A percentile compares a stretch with the other conserved stretches of the same genome.
phyloP scores from a whole-genome alignment of 2,888 invertebrate genomes.

The Acleris sparsana region DNA sequence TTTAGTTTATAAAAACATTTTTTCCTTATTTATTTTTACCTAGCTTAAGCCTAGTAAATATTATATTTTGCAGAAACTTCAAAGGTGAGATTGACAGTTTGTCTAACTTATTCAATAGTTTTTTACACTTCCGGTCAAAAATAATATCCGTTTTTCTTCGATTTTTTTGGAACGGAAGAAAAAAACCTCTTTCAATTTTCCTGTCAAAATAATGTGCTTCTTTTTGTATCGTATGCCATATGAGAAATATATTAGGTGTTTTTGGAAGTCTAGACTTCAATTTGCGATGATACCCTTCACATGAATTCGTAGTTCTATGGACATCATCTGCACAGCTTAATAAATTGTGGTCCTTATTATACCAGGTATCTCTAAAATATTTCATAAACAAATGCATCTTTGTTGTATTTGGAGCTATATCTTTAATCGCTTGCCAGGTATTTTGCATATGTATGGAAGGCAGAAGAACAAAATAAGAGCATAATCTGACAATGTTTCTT shows the following conservation, averaged over 20 bases:
- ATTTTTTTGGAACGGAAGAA: conserved; percentile 9
- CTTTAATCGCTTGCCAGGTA: neutral
- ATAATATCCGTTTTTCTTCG: neutral
- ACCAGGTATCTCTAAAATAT: conserved; percentile 8
- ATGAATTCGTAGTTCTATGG: conserved; percentile 33
- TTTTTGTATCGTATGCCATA: conserved; percentile 17
- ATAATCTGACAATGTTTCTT: conserved; percentile 6
- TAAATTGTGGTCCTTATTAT: conserved; percentile 35
- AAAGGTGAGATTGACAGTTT: neutral
- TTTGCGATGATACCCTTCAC: conserved; percentile 34
- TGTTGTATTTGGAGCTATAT: conserved; percentile 1
- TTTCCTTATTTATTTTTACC: neutral
- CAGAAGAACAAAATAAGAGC: conserved; percentile 4
- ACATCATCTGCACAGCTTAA: conserved; percentile 34
- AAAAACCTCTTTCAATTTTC: conserved; percentile 3
- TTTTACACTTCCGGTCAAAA: neutral
- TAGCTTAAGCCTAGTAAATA: conserved; percentile 4
- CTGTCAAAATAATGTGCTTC: conserved; percentile 6
- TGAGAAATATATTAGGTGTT: conserved; percentile 24
- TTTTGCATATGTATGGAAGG: conserved; percentile 3
- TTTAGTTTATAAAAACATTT: too few species aligned
- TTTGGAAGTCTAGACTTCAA: conserved; percentile 28
- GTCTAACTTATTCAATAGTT: neutral
- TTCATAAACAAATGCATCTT: conserved; percentile 32
- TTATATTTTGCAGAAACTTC: conserved; percentile 2